Evolutionary conservation across 2,888 invertebrate species (phyloP), one percentile per base, ranked within the genome.

Genomic region (Chalcis sispes): DNA sequence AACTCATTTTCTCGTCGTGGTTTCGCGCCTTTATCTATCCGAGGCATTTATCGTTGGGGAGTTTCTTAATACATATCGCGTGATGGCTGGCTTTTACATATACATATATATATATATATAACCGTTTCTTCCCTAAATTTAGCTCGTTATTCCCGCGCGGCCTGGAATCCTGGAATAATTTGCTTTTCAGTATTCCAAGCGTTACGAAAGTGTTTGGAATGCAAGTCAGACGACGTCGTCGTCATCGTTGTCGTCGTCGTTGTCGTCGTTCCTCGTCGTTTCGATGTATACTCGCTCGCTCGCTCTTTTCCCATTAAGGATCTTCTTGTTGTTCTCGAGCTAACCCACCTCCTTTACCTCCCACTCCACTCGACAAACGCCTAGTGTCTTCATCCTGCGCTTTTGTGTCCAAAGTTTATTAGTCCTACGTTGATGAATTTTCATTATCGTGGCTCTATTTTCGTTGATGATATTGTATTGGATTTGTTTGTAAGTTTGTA

Each of bases 81-180:
- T n/a, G 54, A 48, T 61, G 64, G 36, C 4, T 10, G 8, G 42
- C 15, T 8, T 10, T 36, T n/a, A n/a, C n/a, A n/a, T n/a, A n/a
- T n/a, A n/a, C n/a, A n/a, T n/a, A n/a, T n/a, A n/a, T n/a, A n/a
- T n/a, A n/a, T n/a, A n/a, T 36, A 36, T 36, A 36, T 36, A 36
- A 10, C 42, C n/a, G n/a, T n/a, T n/a, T n/a, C 42, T 2, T 2
- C 36, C 82, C 85, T 83, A 84, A 84, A 85, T 85, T 82, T 85
- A 85, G 85, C 80, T 18, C 81, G 82, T 82, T 81, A 81, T 81
- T 80, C 80, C 80, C 48, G 62, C 7, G 50, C 80, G 78, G 8
- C 59, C 76, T 73, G 81, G 81, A 81, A 83, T 82, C 82, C 83
- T 82, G 84, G 83, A 85, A 84, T 85, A 84, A 86, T 86, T 82